Conservation (phyloP, 1,140 invertebrate species). For the Pseudomyrmex gracilis region DNA sequence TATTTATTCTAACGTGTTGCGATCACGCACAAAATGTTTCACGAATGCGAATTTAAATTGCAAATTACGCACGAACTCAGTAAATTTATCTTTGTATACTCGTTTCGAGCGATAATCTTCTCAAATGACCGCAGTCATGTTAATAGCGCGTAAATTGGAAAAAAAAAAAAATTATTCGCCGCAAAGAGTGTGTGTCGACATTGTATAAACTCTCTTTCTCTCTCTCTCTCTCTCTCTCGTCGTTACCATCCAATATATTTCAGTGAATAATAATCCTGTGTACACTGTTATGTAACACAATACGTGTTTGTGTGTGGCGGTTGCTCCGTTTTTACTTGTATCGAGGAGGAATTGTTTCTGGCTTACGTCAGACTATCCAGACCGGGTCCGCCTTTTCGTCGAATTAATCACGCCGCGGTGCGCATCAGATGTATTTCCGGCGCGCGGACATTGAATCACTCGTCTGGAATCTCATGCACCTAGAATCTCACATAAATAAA, state of each 20-base stretch:
- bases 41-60: slow-evolving; percentile 15
- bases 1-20: background rate
- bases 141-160: slow-evolving; percentile 29
- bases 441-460: slow-evolving; percentile 44
- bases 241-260: background rate
- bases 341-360: slow-evolving; percentile 16
- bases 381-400: slow-evolving; percentile 21
- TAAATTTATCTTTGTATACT: slow-evolving; percentile 18
- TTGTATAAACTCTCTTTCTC: no score
- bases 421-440: slow-evolving; percentile 51
- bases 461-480: slow-evolving; percentile 49
- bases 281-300: slow-evolving; percentile 17
- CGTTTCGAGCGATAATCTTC: slow-evolving; percentile 13
- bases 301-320: background rate
- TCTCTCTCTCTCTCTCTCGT: no score
- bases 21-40: background rate
- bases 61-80: slow-evolving; percentile 16
- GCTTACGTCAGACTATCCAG: slow-evolving; percentile 42
- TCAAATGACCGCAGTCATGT: slow-evolving; percentile 11
- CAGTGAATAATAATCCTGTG: slow-evolving; percentile 11
- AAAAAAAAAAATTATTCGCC: slow-evolving; percentile 13
- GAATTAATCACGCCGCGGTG: slow-evolving; percentile 38
- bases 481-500: slow-evolving; percentile 21
- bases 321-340: slow-evolving; percentile 29
- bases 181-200: background rate